Conservation (phyloP, 2,113 vertebrate genomes). For the Gymnarchus niloticus region DNA sequence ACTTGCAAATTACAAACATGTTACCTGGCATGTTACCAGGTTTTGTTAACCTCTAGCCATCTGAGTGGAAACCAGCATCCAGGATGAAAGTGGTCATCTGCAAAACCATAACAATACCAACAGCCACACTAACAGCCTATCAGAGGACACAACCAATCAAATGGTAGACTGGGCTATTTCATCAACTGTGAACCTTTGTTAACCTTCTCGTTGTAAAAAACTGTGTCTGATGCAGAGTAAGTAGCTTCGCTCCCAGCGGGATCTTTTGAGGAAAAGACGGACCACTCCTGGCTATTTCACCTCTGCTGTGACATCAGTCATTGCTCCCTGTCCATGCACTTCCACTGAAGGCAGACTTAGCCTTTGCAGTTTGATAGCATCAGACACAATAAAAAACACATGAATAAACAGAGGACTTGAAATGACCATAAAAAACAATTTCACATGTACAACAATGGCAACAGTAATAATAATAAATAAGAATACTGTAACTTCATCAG, state of each 20-base stretch:
- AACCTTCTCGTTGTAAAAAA: conserved; percentile 48
- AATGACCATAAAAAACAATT: background rate
- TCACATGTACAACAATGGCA: background rate
- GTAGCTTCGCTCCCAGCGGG: conserved; percentile 41
- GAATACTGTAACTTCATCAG: background rate
- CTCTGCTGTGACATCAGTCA: conserved; percentile 14
- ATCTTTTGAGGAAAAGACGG: conserved; percentile 33
- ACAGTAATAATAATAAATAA: conserved; percentile 30
- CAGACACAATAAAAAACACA: background rate
- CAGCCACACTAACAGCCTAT: background rate
- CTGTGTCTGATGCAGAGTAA: conserved; percentile 41
- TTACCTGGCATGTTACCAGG: background rate
- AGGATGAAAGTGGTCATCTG: too few relatives aligned
- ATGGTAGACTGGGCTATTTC: conserved; percentile 3
- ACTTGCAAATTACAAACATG: conserved; percentile 2
- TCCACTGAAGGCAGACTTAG: background rate
- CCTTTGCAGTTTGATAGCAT: background rate
- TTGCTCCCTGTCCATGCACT: background rate
- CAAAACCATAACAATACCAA: background rate
- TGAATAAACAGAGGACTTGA: background rate
- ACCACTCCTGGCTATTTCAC: conserved; percentile 12
- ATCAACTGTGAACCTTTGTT: conserved; percentile 34
- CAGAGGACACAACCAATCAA: background rate
- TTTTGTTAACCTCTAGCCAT: conserved; percentile 1
- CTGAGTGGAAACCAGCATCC: background rate